Evolutionary conservation across 2,888 invertebrate species (phyloP), one percentile per base, ranked within the genome.

Genomic region (Nymphalis polychloros): DNA sequence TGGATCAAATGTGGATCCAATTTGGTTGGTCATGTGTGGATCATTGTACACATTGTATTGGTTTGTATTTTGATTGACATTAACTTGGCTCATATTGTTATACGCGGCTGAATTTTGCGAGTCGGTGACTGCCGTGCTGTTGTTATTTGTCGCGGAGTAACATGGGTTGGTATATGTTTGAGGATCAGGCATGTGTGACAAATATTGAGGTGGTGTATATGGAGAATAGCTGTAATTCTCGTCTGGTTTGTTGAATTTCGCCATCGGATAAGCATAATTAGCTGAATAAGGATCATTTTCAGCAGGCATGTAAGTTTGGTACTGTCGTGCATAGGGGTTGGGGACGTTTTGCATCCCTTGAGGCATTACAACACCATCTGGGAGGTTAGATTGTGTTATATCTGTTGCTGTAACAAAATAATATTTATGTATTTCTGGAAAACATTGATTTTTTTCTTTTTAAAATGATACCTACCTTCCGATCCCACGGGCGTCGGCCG

Each of bases 401-500:
- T 92, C 91, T 46, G 89, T 84, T 10, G 92, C 89, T 91, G 87
- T 16, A 87, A 88, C 73, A 80, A 79, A 63, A 60, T 23, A 52
- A 17, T 19, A 59, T 64, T n/a, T 20, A 41, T 60, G 8, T 20
- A 48, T 10, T 13, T 3, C 10, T 19, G 17, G 6, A 31, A 19
- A 57, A 2, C 8, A n/a, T 2, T 27, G 6, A 7, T 2, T 8
- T 53, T 16, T 17, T 8, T 55, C 27, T n/a, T 17, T 17, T 27
- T 16, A 55, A 55, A 55, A 8, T 7, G 8, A 55, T 6, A 55
- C 35, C 60, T 48, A 92, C 91, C 94, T 91, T 96, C 96, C 0
- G 96, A 96, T 5, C 96, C 96, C 5, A 96, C 91, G 0, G 96
- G 96, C 50, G 95, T 93, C 0, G 96, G 96, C 57, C 96, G 88